Evolutionary conservation across 2,797 vertebrate genomes (phyloP), one percentile per base, ranked within the genome.

Genomic region (Coccyzus lansbergi): DNA sequence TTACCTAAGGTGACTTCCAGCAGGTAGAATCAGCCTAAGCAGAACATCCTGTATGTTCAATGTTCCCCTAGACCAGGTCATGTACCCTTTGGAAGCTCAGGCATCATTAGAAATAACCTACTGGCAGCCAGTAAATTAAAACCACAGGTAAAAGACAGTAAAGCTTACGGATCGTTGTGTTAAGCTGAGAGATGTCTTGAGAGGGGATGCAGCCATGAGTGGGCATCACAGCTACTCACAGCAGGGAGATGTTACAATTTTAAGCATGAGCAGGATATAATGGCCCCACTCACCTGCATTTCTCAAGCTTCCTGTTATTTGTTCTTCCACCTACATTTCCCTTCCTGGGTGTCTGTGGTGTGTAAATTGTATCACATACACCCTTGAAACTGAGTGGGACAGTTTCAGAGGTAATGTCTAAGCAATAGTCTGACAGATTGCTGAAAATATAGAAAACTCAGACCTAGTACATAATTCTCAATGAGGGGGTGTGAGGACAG

Each of bases 271-370:
- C 64, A 93, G 89, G 85, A 79, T 79, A 76, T 21, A 60, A 76
- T n/a, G 78, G 38, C 31, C 40, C 24, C 7, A 2, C 59, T 86
- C 40, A 75, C 38, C 40, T 1, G 11, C 10, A 4, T 56, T 91
- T 93, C 79, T 91, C 58, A 92, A 90, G 29, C 87, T 82, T 97
- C 82, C 87, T 93, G 89, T 92, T 91, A 72, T 85, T 94, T 91
- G 36, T 83, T 91, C 85, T 88, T 67, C 83, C 77, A 76, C 87
- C 69, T 94, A 69, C 93, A 34, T 91, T 69, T 91, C 72, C 67
- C 40, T 90, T 88, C 70, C 83, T 79, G 79, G 52, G 48, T 88
- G 49, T 19, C 38, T 36, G 33, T 31, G 81, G 49, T 44, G 63
- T 72, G 42, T 62, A 53, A 69, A 24, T 49, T 78, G 48, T 34